Base-by-base conservation (phyloP, 2,113 vertebrate species). In the Urocitellus parryii region DNA sequence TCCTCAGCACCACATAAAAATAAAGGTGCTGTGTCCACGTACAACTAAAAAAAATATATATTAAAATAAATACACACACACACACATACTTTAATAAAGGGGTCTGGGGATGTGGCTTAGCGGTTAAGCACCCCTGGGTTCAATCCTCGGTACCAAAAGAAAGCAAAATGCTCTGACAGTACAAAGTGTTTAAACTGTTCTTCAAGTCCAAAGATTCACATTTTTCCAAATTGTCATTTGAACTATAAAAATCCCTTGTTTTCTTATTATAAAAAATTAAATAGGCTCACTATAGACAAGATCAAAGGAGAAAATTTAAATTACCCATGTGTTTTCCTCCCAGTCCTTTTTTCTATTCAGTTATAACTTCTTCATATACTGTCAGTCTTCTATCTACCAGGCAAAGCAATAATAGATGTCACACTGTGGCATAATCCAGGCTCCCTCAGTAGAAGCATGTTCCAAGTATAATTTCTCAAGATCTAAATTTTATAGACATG, bases 301-400 rank as follows among this genome's bases (percentile, higher is more conserved):
- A 82, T 93, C 88, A 84, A 97, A 94, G n/a, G 25, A 86, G 88
- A 90, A 91, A 95, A 94, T 94, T 88, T 63, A 94, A 91, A 91
- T 48, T 77, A 96, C 24, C 25, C 63, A 91, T 53, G 82, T 65
- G 24, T 17, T 90, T 88, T 56, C 83, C 72, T 88, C 68, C 27
- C 48, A 82, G 4, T 85, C 39, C 74, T 81, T 34, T 90, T 93
- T 95, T 9, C 74, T 67, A 51, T 67, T 78, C 27, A 93, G n/a
- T 34, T 88, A 8, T 27, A 84, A 91, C 25, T 84, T 92, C 51
- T 86, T 94, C 88, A 76, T 78, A 88, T 17, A 87, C 58, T 84
- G 29, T 94, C 42, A 96, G 51, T 95, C 61, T 95, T 95, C 67
- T 82, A 88, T 25, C 34, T 20, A 63, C 5, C 8, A 32, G 32